Base-by-base conservation (phyloP, 1,140 invertebrate genomes). In the Fopius arisanus region DNA sequence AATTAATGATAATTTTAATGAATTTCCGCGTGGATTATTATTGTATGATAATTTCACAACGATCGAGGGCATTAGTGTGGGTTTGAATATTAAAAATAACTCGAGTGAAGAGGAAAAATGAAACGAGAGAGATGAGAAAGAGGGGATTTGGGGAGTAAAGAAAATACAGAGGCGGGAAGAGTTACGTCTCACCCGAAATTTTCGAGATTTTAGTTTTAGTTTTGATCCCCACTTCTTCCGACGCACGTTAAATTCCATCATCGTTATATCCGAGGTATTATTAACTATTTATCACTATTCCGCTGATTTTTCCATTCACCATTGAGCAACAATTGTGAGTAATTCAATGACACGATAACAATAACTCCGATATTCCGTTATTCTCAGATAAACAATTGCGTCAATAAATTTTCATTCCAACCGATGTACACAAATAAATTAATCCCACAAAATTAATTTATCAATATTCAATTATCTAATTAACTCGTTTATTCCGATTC, bases 181-280 rank as follows among this genome's bases (percentile, higher is more conserved):
- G 28, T 65, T 65, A 65, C 62, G 28, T 65, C 26, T 65, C 14
- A 16, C 2, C 62, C 5, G n/a, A 33, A 31, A 65, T 65, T 65
- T 65, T 31, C 62, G n/a, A 65, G 26, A 65, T 65, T 59, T 59
- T 31, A 65, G 26, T 65, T 65, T n/a, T 65, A 65, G 62, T 65
- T 65, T 65, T 33, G 26, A 31, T 65, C 29, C 62, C 28, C 62
- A 65, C 29, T 33, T 65, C 62, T 65, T 65, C 41, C 41, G 66
- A 37, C n/a, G 16, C 33, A 67, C 37, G 33, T 12, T 10, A 67
- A 10, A 26, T 67, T 67, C 26, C 29, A 12, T 59, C 54, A 6
- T 14, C 54, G n/a, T 51, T 7, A 59, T 59, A 26, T 59, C 26
- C 23, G 19, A 59, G 21, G 33, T 67, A 48, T 21, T 41, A 67